phyloP scores from a whole-genome alignment of 2,113 vertebrate species.

The Pelecanus crispus region DNA sequence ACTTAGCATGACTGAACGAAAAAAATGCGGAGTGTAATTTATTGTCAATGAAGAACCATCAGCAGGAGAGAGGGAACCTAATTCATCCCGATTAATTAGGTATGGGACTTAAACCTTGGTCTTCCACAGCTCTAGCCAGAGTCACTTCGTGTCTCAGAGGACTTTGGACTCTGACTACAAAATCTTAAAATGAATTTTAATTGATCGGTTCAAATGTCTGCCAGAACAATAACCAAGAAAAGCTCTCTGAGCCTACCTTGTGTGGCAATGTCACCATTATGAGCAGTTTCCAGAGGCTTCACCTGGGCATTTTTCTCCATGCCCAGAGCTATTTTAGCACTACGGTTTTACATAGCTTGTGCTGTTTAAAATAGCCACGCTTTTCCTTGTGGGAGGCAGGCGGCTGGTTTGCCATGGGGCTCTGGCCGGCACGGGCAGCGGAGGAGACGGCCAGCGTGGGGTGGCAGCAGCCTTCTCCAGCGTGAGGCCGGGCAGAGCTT shows the following conservation, averaged over 20 bases:
- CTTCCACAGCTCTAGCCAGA: neutral
- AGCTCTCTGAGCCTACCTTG: neutral
- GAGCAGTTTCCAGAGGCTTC: neutral
- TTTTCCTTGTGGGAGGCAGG: neutral
- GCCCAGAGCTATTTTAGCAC: neutral
- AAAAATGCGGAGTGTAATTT: slow-evolving; percentile 16
- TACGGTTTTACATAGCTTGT: neutral
- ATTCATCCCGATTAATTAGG: slow-evolving; percentile 52
- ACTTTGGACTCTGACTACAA: neutral
- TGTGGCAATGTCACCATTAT: neutral
- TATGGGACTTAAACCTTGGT: slow-evolving; percentile 40
- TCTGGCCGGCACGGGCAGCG: neutral
- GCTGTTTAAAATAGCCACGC: neutral
- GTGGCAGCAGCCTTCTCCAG: neutral
- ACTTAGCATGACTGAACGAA: neutral
- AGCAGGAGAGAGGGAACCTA: slow-evolving; percentile 45
- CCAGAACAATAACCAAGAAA: neutral
- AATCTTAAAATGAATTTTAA: neutral
- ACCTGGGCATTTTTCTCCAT: neutral
- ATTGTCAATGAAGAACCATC: slow-evolving; percentile 21
- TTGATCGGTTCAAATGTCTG: neutral
- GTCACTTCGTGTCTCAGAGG: neutral
- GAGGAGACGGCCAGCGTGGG: neutral
- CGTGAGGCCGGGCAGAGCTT: neutral
- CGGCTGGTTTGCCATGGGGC: neutral